phyloP scores from a whole-genome alignment of 2,888 invertebrate genomes.

The Synergus japonicus region DNA sequence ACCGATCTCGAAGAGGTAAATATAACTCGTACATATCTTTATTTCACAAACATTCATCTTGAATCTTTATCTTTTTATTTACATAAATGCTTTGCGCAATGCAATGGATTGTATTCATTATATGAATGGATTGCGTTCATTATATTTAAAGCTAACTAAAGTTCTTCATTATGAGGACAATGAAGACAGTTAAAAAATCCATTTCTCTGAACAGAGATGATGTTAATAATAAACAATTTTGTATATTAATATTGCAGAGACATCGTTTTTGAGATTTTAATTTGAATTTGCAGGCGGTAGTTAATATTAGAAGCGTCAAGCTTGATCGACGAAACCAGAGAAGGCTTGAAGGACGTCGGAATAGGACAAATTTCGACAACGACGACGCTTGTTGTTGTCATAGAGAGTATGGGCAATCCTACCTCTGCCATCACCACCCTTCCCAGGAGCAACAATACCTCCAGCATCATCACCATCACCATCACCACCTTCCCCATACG shows the following conservation, averaged over 20 bases:
- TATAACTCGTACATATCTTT: not conserved
- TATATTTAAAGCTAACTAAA: not conserved
- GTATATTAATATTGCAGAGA: not conserved
- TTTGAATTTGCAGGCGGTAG: slow-evolving; percentile 11
- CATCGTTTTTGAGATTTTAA: not conserved
- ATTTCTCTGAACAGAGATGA: too few species aligned
- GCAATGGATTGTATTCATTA: too few species aligned
- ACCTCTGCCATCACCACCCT: slow-evolving; percentile 31
- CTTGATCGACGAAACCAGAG: slow-evolving; percentile 35
- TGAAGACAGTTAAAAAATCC: too few species aligned
- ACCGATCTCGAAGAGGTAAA: slow-evolving; percentile 62
- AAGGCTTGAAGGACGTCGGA: slow-evolving; percentile 28
- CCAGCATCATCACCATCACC: slow-evolving; percentile 48
- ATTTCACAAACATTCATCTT: too few species aligned
- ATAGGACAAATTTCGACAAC: not conserved
- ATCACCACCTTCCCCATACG: slow-evolving; percentile 37
- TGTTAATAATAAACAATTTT: too few species aligned
- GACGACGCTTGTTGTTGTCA: slow-evolving; percentile 3
- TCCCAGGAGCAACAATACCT: slow-evolving; percentile 44
- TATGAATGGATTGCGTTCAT: too few species aligned
- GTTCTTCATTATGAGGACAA: not conserved
- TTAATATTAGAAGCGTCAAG: slow-evolving; percentile 23
- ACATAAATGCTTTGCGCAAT: too few species aligned
- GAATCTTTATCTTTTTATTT: too few species aligned
- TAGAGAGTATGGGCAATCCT: slow-evolving; percentile 31